A percentile compares a stretch with the other conserved stretches of the same genome.
These are phyloP conservation scores for Columbina picui DNA, from an alignment of 2,113 vertebrate species.

Conservation along the genomic window DNA sequence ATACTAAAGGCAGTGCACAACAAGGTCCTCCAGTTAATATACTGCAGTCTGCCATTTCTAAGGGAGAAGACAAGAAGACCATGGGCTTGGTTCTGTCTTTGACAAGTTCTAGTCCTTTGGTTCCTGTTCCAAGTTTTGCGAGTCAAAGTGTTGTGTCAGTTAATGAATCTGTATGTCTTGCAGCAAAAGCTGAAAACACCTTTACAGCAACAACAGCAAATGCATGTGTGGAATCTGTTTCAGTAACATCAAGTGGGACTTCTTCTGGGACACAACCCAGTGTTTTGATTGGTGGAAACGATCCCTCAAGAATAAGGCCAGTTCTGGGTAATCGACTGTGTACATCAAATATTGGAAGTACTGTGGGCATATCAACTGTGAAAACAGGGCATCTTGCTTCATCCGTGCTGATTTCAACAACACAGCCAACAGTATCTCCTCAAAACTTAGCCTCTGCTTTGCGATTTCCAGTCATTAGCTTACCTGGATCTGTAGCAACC, in stretches of 20 bases:
- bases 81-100: conserved; percentile 26
- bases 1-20: conserved; percentile 72
- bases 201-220: conserved; percentile 58
- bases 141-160: conserved; percentile 53
- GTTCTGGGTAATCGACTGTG: conserved; percentile 61
- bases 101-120: conserved; percentile 39
- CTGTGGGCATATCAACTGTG: conserved; percentile 82
- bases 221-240: conserved; percentile 57
- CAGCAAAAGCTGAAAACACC: conserved; percentile 58
- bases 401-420: conserved; percentile 82
- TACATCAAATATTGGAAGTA: conserved; percentile 72
- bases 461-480: conserved; percentile 73
- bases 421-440: conserved; percentile 70
- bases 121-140: conserved; percentile 59
- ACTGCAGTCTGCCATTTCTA: conserved; percentile 75
- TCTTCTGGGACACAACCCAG: conserved; percentile 41
- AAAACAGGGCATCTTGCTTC: conserved; percentile 87
- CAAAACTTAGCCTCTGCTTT: conserved; percentile 74
- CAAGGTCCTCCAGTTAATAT: conserved; percentile 75
- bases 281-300: conserved; percentile 65
- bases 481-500: conserved; percentile 58
- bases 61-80: conserved; percentile 68
- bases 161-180: conserved; percentile 58
- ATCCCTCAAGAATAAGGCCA: conserved; percentile 70
- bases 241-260: conserved; percentile 46